Percentiles rank a stretch among this genome's conserved stretches.
Evolutionary conservation across 2,113 vertebrate species (phyloP).

Genomic region (Spea bombifrons): DNA sequence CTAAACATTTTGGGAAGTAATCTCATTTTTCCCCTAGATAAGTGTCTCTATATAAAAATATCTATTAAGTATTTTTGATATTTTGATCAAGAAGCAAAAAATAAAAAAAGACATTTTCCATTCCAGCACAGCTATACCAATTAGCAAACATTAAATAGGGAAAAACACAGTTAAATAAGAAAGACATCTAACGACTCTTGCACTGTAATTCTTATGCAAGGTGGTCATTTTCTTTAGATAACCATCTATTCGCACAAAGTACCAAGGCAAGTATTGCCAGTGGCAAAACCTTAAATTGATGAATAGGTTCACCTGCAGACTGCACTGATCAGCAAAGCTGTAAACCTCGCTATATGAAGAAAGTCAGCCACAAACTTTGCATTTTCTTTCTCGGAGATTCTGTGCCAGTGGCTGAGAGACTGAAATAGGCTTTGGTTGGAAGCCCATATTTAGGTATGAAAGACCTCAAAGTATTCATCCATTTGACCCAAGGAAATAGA

Average conservation of each 20-base stretch:
- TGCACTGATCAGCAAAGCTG: slow-evolving; percentile 32
- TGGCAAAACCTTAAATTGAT: slow-evolving; percentile 26
- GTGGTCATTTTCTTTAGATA: slow-evolving; percentile 19
- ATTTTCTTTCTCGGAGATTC: slow-evolving; percentile 21
- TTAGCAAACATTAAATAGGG: background rate
- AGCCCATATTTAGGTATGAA: slow-evolving; percentile 42
- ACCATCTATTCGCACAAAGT: slow-evolving; percentile 33
- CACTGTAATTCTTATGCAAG: background rate
- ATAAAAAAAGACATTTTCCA: background rate
- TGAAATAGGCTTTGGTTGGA: slow-evolving; percentile 19
- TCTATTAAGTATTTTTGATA: background rate
- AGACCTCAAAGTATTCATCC: slow-evolving; percentile 46
- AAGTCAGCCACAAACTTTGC: slow-evolving; percentile 39
- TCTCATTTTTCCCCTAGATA: too few relatives aligned
- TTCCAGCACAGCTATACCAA: background rate
- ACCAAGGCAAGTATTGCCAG: slow-evolving; percentile 20
- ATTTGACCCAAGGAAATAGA: slow-evolving; percentile 46
- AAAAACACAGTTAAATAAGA: background rate
- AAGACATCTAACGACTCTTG: background rate
- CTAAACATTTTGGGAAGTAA: background rate
- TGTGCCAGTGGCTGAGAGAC: slow-evolving; percentile 30
- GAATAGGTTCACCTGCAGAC: slow-evolving; percentile 34
- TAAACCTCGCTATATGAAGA: slow-evolving; percentile 19
- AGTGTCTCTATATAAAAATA: background rate
- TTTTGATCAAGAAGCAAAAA: background rate